A percentile compares a stretch with the other conserved stretches of the same genome.
These are phyloP conservation scores for Pecten maximus DNA, from an alignment of 2,888 invertebrate genomes.

Conservation along the genomic window DNA sequence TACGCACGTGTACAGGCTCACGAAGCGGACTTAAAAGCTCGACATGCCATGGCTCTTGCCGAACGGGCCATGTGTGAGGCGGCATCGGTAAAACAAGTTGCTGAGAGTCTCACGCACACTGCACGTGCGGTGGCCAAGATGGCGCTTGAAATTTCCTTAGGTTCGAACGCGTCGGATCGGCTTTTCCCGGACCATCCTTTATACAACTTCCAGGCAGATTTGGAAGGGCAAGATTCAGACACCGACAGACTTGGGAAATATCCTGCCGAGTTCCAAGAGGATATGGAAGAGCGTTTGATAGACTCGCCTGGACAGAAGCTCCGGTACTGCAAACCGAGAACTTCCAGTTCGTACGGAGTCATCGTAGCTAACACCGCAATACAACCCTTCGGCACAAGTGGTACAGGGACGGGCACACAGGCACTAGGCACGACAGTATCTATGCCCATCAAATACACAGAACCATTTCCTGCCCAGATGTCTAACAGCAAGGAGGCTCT, in stretches of 20 bases:
- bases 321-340: neutral
- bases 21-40: constrained; percentile 53
- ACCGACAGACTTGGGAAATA: neutral
- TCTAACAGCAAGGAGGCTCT: constrained; percentile 44
- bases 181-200: constrained; percentile 35
- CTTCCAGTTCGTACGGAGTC: constrained; percentile 9
- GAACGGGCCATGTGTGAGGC: constrained; percentile 62
- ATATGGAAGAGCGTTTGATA: neutral
- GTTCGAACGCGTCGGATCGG: neutral
- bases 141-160: constrained; percentile 57
- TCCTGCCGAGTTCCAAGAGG: neutral
- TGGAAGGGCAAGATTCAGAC: neutral
- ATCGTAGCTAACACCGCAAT: neutral
- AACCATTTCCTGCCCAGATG: constrained; percentile 44
- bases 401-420: constrained; percentile 7
- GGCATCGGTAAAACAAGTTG: constrained; percentile 60
- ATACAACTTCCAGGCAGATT: constrained; percentile 7
- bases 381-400: neutral
- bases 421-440: neutral
- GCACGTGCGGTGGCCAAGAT: constrained; percentile 62
- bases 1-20: constrained; percentile 53
- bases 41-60: constrained; percentile 47
- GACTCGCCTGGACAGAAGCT: neutral
- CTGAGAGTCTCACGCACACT: constrained; percentile 61
- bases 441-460: constrained; percentile 40